These are phyloP conservation scores for Neoascia interrupta DNA, from an alignment of 2,888 invertebrate species.

Conservation along the genomic window DNA sequence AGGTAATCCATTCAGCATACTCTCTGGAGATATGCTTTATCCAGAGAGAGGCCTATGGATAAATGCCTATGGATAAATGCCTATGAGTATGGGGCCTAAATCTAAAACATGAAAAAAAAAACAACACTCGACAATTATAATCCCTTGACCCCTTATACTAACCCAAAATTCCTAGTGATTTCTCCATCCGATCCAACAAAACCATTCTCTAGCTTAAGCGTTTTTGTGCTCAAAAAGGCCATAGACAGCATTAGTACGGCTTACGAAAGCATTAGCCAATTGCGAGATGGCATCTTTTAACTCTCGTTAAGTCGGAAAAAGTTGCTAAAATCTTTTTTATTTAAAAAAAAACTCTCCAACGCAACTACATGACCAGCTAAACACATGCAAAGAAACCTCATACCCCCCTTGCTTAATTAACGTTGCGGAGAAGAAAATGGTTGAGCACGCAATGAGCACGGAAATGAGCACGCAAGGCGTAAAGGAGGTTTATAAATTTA, in stretches of 20 bases:
- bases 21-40: background rate
- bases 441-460: too few relatives aligned
- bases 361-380: background rate
- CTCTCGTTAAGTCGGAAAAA: too few relatives aligned
- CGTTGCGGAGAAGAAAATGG: background rate
- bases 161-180: slow-evolving; percentile 1
- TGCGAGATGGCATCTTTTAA: too few relatives aligned
- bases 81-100: slow-evolving; percentile 1
- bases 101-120: background rate
- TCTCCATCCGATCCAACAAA: background rate
- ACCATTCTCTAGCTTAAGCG: background rate
- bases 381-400: background rate
- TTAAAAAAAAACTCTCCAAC: background rate
- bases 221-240: background rate
- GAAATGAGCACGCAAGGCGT: too few relatives aligned
- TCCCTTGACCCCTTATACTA: background rate
- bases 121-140: background rate
- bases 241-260: too few relatives aligned
- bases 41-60: too few relatives aligned
- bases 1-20: background rate
- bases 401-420: background rate
- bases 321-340: background rate
- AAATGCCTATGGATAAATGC: too few relatives aligned
- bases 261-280: too few relatives aligned
- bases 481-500: background rate